Percentiles rank a stretch among this genome's conserved stretches.
Conservation (phyloP, 2,113 vertebrate species). For the Puma concolor region DNA sequence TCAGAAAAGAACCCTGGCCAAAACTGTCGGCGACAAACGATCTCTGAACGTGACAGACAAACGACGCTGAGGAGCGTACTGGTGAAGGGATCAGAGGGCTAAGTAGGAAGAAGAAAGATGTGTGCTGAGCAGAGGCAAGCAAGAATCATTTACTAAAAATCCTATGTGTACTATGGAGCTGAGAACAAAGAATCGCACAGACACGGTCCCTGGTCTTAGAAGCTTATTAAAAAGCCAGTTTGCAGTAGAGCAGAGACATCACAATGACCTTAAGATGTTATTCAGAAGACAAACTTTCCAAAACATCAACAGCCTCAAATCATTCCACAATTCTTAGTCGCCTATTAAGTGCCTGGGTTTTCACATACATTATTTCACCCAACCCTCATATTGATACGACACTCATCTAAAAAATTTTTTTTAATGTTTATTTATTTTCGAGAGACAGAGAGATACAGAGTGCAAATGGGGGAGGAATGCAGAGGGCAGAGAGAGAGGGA, state of each 20-base stretch:
- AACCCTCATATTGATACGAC: neutral
- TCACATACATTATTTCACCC: conserved; percentile 3
- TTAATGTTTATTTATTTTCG: too few species aligned
- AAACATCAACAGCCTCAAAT: conserved; percentile 14
- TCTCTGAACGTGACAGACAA: conserved; percentile 29
- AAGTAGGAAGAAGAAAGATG: neutral
- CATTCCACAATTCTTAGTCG: neutral
- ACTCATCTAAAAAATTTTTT: neutral
- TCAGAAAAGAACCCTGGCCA: neutral
- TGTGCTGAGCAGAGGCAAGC: neutral
- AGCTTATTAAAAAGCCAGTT: neutral
- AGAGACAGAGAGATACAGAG: too few species aligned
- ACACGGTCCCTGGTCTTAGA: neutral
- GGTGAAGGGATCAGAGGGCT: neutral
- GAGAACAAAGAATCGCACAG: neutral
- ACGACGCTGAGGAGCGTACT: neutral
- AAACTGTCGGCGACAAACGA: neutral
- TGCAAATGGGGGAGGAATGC: too few species aligned
- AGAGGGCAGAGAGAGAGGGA: too few species aligned
- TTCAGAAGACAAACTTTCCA: neutral
- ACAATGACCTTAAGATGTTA: neutral
- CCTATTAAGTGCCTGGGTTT: neutral
- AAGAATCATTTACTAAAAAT: neutral
- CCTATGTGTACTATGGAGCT: neutral
- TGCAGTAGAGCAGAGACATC: neutral